Conservation (phyloP, 2,113 vertebrate genomes). For the Paralichthys olivaceus region DNA sequence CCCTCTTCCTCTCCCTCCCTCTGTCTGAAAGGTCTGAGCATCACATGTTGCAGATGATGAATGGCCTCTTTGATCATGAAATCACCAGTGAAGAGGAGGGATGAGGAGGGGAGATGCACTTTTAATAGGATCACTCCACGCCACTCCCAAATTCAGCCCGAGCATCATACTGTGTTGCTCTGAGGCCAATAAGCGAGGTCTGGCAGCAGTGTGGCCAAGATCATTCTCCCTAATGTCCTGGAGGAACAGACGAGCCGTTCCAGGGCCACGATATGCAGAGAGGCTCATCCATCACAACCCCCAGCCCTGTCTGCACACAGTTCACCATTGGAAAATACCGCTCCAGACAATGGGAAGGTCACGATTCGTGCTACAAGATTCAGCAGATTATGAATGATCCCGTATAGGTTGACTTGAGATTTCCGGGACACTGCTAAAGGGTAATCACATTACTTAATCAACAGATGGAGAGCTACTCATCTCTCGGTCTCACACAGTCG, state of each 20-base stretch:
- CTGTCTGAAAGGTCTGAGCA: constrained; percentile 37
- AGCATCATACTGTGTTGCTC: constrained; percentile 37
- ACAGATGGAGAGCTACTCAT: constrained; percentile 71
- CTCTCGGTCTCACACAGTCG: constrained; percentile 43
- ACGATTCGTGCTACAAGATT: constrained; percentile 53
- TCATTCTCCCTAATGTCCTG: constrained; percentile 67
- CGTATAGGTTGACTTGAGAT: constrained; percentile 61
- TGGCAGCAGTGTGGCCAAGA: constrained; percentile 57
- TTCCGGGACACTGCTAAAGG: constrained; percentile 58
- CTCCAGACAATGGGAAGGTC: constrained; percentile 53
- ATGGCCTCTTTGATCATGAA: constrained; percentile 67
- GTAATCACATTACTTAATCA: constrained; percentile 72
- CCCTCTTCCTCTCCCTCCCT: constrained; percentile 1
- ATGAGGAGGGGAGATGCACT: constrained; percentile 49
- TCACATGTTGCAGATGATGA: constrained; percentile 67
- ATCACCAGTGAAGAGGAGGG: constrained; percentile 43
- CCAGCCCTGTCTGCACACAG: constrained; percentile 53
- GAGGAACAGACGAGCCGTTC: constrained; percentile 53
- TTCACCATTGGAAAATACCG: constrained; percentile 42
- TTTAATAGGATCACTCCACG: constrained; percentile 55
- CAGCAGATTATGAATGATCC: constrained; percentile 64
- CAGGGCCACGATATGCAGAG: constrained; percentile 42
- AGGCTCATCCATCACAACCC: constrained; percentile 67
- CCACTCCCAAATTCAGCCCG: constrained; percentile 48
- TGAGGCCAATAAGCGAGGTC: constrained; percentile 60